These are phyloP conservation scores for Ceraclea dissimilis DNA, from an alignment of 2,888 invertebrate species.

Conservation along the genomic window DNA sequence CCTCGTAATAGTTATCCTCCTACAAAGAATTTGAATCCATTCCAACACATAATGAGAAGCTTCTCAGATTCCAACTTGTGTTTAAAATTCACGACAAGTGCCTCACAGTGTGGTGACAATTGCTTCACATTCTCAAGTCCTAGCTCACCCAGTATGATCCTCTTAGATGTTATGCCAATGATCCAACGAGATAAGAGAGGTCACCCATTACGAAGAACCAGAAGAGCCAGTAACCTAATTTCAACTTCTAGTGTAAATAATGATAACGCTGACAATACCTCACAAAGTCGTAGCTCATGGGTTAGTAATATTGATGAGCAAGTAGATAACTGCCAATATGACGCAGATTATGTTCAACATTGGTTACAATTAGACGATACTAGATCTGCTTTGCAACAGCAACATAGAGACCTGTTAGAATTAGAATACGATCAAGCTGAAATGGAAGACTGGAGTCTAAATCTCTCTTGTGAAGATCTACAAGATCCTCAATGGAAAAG, in stretches of 20 bases:
- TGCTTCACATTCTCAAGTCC: conserved; percentile 49
- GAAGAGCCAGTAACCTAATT: conserved; percentile 42
- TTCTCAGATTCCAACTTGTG: conserved; percentile 70
- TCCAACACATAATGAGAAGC: conserved; percentile 66
- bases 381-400: conserved; percentile 58
- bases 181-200: conserved; percentile 42
- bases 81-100: conserved; percentile 58
- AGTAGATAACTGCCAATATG: conserved; percentile 54
- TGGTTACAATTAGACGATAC: conserved; percentile 69
- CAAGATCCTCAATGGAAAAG: conserved; percentile 39
- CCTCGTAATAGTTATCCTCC: conserved; percentile 69
- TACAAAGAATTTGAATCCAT: conserved; percentile 59
- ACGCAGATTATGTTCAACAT: conserved; percentile 67
- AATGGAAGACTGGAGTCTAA: conserved; percentile 72
- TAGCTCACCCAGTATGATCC: conserved; percentile 53
- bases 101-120: conserved; percentile 39
- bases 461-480: conserved; percentile 63
- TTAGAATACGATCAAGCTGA: conserved; percentile 69
- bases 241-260: conserved; percentile 34
- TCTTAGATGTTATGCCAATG: conserved; percentile 50
- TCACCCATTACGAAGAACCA: conserved; percentile 50
- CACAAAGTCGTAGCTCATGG: conserved; percentile 43
- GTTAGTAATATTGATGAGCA: conserved; percentile 52
- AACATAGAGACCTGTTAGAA: conserved; percentile 60
- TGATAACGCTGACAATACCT: conserved; percentile 33